Evolutionary conservation across 2,888 invertebrate species (phyloP).

Genomic region (Agonopterix subpropinquella): DNA sequence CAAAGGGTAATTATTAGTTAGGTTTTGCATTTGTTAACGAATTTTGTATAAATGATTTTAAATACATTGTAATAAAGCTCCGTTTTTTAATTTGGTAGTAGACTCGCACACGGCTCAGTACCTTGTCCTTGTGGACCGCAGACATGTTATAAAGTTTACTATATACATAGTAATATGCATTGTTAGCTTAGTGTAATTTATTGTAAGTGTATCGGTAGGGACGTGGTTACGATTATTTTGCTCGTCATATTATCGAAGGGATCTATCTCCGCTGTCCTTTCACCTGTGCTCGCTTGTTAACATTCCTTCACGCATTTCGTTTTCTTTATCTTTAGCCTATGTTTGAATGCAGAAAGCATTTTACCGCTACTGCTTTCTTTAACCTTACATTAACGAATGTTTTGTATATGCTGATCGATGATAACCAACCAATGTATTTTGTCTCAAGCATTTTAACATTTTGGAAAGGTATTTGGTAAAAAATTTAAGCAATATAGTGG

Average conservation of each 20-base stretch:
- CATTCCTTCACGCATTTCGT: constrained; percentile 57
- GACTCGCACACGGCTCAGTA: constrained; percentile 67
- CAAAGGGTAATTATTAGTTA: constrained; percentile 46
- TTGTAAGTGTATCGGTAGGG: constrained; percentile 66
- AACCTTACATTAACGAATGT: constrained; percentile 12
- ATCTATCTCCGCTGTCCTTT: constrained; percentile 48
- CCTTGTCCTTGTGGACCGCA: constrained; percentile 57
- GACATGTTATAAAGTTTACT: constrained; percentile 53
- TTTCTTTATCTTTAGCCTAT: constrained; percentile 30
- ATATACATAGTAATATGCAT: constrained; percentile 61
- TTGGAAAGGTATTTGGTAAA: constrained; percentile 4
- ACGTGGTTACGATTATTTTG: constrained; percentile 51
- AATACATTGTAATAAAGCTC: constrained; percentile 34
- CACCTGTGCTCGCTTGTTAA: constrained; percentile 62
- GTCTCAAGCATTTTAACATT: constrained; percentile 6
- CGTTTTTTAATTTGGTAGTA: constrained; percentile 28
- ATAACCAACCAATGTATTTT: constrained; percentile 9
- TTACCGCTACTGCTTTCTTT: constrained; percentile 14
- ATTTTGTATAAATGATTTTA: constrained; percentile 34
- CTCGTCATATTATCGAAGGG: constrained; percentile 41
- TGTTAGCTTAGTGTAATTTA: constrained; percentile 70
- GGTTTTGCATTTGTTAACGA: constrained; percentile 41
- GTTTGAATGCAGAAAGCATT: constrained; percentile 10
- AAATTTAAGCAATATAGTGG: constrained; percentile 40
- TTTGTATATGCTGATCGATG: constrained; percentile 7